Conservation (phyloP, 2,888 invertebrate genomes). For the Ophion costatus region DNA sequence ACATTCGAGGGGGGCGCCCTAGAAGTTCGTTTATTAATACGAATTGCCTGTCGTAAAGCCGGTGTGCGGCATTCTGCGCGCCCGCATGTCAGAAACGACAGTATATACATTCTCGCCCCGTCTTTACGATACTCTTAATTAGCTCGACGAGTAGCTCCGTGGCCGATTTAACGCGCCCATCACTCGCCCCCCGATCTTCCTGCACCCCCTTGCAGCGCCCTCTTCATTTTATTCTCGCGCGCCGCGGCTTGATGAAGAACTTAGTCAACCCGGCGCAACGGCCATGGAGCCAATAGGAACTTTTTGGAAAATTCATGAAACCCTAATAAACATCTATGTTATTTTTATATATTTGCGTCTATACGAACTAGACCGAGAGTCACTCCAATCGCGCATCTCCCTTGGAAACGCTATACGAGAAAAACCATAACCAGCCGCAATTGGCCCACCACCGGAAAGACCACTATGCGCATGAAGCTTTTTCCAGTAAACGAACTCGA, state of each 20-base stretch:
- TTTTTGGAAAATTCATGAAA: constrained; percentile 41
- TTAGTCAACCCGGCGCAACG: constrained; percentile 33
- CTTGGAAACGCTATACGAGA: not conserved
- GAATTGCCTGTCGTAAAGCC: constrained; percentile 76
- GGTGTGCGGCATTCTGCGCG: constrained; percentile 27
- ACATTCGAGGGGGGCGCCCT: constrained; percentile 55
- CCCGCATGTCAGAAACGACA: constrained; percentile 35
- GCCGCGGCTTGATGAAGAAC: constrained; percentile 55
- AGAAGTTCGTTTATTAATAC: constrained; percentile 80
- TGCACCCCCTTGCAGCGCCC: constrained; percentile 6
- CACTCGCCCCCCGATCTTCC: constrained; percentile 43
- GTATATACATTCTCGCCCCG: constrained; percentile 48
- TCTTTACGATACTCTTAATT: constrained; percentile 73
- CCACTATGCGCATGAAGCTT: not conserved
- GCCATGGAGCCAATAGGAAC: constrained; percentile 46
- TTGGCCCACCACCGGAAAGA: not conserved
- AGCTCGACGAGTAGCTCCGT: constrained; percentile 65
- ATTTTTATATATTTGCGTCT: not conserved
- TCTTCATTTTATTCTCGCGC: not conserved
- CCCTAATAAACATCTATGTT: not conserved
- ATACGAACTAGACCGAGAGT: not conserved
- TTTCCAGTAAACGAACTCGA: not conserved
- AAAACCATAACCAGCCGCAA: not conserved
- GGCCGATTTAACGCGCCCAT: constrained; percentile 67
- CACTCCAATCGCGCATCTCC: not conserved